phyloP scores from a whole-genome alignment of 2,113 vertebrate genomes.

The Otis tarda region DNA sequence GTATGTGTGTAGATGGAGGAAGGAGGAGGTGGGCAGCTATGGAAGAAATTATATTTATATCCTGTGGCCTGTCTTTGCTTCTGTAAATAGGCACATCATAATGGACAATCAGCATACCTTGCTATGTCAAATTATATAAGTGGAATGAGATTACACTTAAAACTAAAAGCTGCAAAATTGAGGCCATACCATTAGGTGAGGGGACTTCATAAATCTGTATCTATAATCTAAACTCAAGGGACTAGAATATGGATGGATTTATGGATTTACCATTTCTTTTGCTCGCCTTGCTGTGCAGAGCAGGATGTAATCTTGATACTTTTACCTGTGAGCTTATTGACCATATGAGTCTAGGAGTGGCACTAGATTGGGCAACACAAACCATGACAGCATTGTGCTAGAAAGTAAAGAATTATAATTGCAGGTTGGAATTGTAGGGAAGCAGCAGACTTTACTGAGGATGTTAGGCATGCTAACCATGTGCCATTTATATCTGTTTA shows the following conservation, averaged over 20 bases:
- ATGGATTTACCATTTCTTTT: not conserved
- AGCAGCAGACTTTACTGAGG: not conserved
- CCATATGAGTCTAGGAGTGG: not conserved
- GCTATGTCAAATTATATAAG: not conserved
- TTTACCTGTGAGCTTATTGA: not conserved
- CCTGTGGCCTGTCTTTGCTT: not conserved
- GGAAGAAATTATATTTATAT: not conserved
- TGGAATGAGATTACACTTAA: not conserved
- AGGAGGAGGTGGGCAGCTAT: not conserved
- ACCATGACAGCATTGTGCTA: not conserved
- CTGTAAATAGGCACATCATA: not conserved
- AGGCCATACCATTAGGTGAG: not conserved
- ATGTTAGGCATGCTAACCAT: not conserved
- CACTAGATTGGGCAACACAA: not conserved
- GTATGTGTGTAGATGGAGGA: not conserved
- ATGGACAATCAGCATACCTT: not conserved
- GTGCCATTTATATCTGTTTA: not conserved
- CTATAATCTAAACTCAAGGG: not conserved
- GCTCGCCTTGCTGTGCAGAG: not conserved
- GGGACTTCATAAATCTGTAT: not conserved
- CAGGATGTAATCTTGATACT: not conserved
- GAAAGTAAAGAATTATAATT: not conserved
- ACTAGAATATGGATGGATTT: not conserved
- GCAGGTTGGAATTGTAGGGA: not conserved
- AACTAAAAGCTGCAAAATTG: not conserved